Evolutionary conservation across 2,797 vertebrate species (phyloP).

Genomic region (Enteromius thamalakanensis): DNA sequence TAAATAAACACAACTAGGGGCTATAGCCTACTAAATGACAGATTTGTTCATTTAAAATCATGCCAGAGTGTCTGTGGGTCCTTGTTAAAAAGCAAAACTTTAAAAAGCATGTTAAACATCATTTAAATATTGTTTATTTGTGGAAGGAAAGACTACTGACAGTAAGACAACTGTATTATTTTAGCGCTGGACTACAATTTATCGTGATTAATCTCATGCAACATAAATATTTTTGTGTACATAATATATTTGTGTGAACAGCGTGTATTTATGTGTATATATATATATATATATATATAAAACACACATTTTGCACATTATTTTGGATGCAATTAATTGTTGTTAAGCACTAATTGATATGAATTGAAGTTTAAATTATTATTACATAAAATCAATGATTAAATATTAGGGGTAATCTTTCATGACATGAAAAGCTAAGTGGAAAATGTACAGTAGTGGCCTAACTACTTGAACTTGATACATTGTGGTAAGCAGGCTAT

Average conservation of each 20-base stretch:
- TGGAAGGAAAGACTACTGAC: background rate
- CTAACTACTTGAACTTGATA: background rate
- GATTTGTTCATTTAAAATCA: background rate
- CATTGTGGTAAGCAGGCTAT: background rate
- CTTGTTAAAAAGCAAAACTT: background rate
- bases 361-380: background rate
- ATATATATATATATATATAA: too few species aligned
- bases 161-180: background rate
- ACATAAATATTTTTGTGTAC: too few species aligned
- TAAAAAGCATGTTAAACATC: conserved; percentile 2
- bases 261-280: too few species aligned
- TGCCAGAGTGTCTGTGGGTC: background rate
- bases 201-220: too few species aligned
- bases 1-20: conserved; percentile 14
- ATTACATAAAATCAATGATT: background rate
- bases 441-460: background rate
- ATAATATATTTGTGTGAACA: too few species aligned
- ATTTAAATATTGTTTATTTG: background rate
- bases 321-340: too few species aligned
- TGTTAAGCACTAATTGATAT: background rate
- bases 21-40: background rate
- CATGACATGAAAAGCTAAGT: background rate
- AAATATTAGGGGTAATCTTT: background rate
- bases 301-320: too few species aligned
- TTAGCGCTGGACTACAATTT: too few species aligned